Conservation (phyloP, 2,888 invertebrate species). For the Tinea semifulvella region DNA sequence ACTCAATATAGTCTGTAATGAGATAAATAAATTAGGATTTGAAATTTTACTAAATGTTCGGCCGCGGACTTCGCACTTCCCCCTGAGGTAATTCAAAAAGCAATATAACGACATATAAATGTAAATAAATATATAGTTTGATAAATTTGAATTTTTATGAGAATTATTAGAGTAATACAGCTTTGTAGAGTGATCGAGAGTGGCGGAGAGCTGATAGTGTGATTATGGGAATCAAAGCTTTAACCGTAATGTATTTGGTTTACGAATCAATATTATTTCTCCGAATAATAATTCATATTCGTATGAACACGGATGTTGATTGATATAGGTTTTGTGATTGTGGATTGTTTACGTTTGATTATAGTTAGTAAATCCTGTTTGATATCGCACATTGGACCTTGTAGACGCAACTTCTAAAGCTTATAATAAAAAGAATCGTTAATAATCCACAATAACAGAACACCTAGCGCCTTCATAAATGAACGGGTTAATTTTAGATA, state of each 20-base stretch:
- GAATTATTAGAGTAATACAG: conserved; percentile 55
- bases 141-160: conserved; percentile 63
- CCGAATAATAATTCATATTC: not conserved
- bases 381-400: not conserved
- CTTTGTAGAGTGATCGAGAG: conserved; percentile 37
- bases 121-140: conserved; percentile 64
- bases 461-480: not conserved
- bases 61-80: conserved; percentile 56
- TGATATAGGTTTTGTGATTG: conserved; percentile 1
- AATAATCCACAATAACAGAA: not conserved
- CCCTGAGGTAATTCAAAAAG: conserved; percentile 62
- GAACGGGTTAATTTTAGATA: conserved; percentile 8
- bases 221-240: conserved; percentile 65
- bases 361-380: not conserved
- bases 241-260: conserved; percentile 27
- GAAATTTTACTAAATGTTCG: conserved; percentile 57
- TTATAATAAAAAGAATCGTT: not conserved
- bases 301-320: conserved; percentile 9
- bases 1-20: conserved; percentile 52
- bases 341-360: not conserved
- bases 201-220: conserved; percentile 52
- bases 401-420: not conserved
- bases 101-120: conserved; percentile 66
- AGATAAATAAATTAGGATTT: conserved; percentile 52
- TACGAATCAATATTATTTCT: not conserved